Percentiles rank a stretch among this genome's conserved stretches.
phyloP scores from a whole-genome alignment of 1,140 invertebrate species.

The Saccostrea glomerata region DNA sequence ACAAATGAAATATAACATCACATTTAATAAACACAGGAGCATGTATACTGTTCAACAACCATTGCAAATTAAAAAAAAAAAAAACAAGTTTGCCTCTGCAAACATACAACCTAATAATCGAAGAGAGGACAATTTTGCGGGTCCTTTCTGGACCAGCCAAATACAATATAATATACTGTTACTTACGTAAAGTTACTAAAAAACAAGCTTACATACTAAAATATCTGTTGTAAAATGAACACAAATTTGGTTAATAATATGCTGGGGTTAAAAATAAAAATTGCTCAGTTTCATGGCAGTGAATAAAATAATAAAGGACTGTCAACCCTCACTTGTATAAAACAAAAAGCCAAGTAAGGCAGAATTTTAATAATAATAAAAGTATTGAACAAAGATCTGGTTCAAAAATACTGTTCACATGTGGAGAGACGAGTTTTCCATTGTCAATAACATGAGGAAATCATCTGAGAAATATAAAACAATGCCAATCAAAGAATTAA shows the following conservation, averaged over 20 bases:
- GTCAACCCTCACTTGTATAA: slow-evolving; percentile 18
- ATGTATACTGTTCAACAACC: slow-evolving; percentile 28
- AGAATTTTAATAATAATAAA: no score
- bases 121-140: not conserved
- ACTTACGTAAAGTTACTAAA: not conserved
- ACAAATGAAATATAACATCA: slow-evolving; percentile 1
- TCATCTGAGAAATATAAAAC: not conserved
- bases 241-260: slow-evolving; percentile 30
- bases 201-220: slow-evolving; percentile 17
- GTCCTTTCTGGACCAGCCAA: not conserved
- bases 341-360: not conserved
- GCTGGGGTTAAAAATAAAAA: not conserved
- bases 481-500: no score
- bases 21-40: not conserved
- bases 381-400: no score
- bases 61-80: not conserved
- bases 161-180: not conserved
- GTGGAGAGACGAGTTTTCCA: not conserved
- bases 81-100: slow-evolving; percentile 3
- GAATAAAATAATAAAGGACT: slow-evolving; percentile 22
- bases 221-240: slow-evolving; percentile 31
- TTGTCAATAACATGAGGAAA: not conserved
- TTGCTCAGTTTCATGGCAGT: slow-evolving; percentile 12
- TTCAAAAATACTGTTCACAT: not conserved
- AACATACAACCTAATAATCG: not conserved